Percentiles rank a stretch among this genome's conserved stretches.
Conservation (phyloP, 30 jellyfish, hydroid and myxozoan species). For the Turritopsis rubra region DNA sequence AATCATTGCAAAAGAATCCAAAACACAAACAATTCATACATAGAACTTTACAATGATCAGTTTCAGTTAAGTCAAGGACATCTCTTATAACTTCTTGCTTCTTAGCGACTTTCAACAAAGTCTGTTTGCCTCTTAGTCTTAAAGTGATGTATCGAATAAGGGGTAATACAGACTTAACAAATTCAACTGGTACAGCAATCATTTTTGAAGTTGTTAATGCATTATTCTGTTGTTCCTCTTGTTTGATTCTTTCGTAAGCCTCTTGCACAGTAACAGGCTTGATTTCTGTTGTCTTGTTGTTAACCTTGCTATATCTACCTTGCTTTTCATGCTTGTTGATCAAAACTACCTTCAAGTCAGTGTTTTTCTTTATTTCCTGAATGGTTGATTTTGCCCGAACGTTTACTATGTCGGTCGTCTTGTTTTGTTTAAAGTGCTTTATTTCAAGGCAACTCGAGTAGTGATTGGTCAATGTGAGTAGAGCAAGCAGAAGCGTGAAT, state of each 20-base stretch:
- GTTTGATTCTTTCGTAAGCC: neutral
- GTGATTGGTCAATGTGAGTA: neutral
- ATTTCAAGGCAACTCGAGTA: neutral
- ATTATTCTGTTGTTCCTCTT: neutral
- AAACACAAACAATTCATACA: no score
- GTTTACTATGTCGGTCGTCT: neutral
- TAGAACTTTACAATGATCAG: neutral
- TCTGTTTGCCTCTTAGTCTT: neutral
- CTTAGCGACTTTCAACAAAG: neutral
- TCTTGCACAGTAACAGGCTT: neutral
- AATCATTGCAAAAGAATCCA: no score
- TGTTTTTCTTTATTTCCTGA: neutral
- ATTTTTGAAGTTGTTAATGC: neutral
- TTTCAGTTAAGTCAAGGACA: neutral
- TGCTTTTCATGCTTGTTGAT: neutral
- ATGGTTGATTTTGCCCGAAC: neutral
- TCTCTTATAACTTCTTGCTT: neutral
- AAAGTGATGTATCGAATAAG: neutral
- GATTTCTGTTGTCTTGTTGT: neutral
- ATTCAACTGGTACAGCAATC: neutral
- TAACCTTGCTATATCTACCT: neutral
- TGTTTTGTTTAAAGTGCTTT: neutral
- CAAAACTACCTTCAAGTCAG: neutral
- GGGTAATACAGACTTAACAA: neutral
- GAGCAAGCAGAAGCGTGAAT: neutral